A percentile compares a stretch with the other conserved stretches of the same genome.
These are phyloP conservation scores for Rhagium mordax DNA, from an alignment of 2,888 invertebrate species.

Conservation along the genomic window DNA sequence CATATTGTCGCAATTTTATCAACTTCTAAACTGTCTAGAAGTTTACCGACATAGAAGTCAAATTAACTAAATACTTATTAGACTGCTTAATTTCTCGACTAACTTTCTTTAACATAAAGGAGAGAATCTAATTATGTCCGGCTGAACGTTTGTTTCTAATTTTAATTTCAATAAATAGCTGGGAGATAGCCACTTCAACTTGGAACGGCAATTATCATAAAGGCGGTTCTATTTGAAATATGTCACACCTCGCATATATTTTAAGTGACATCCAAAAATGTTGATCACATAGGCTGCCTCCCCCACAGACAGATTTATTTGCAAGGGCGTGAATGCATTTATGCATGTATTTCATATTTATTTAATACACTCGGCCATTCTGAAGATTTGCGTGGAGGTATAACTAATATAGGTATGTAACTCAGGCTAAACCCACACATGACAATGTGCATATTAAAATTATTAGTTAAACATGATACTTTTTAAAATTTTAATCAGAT, in stretches of 20 bases:
- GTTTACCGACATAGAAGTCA: no score
- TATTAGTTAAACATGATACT: slow-evolving; percentile 22
- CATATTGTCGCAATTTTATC: no score
- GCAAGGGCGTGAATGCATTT: neutral
- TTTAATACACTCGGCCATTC: neutral
- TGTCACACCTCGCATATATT: neutral
- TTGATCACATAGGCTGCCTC: neutral
- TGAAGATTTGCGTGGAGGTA: neutral
- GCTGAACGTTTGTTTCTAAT: no score
- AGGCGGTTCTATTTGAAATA: no score
- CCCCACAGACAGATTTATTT: neutral
- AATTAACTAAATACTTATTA: no score
- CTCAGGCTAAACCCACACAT: slow-evolving; percentile 5
- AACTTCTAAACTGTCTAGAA: no score
- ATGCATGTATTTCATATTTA: neutral
- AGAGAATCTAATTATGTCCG: no score
- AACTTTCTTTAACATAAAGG: no score
- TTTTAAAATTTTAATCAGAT: slow-evolving; percentile 22
- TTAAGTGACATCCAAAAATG: neutral
- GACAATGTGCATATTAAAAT: slow-evolving; percentile 7
- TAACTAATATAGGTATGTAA: neutral
- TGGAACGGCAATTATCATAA: no score
- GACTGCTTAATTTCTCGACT: no score
- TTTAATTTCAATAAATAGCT: no score
- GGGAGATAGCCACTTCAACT: no score